These are phyloP conservation scores for Apantesis nais DNA, from an alignment of 2,888 invertebrate genomes.

Conservation along the genomic window DNA sequence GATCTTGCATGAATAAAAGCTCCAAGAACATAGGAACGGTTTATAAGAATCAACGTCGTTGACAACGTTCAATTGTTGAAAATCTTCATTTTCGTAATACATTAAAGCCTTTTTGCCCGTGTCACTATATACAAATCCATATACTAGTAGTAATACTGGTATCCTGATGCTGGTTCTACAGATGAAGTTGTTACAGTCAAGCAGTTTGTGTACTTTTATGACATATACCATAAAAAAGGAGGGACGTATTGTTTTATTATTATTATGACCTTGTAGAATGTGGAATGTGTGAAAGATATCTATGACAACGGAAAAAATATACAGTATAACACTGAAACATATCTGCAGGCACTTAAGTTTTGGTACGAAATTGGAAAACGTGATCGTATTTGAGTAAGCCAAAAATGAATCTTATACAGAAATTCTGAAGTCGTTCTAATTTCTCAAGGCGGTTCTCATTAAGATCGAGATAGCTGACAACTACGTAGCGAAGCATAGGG, in stretches of 20 bases:
- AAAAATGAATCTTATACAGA: background rate
- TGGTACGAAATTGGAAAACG: background rate
- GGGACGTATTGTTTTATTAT: background rate
- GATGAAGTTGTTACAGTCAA: too few species aligned
- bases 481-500: background rate
- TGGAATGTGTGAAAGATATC: background rate
- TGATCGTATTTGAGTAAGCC: background rate
- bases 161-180: too few species aligned
- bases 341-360: background rate
- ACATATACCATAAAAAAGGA: background rate
- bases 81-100: too few species aligned
- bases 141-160: too few species aligned
- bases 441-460: background rate
- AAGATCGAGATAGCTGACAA: background rate
- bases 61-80: too few species aligned
- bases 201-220: background rate
- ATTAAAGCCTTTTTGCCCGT: too few species aligned
- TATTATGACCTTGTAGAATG: background rate
- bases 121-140: too few species aligned
- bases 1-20: too few species aligned
- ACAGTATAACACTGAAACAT: background rate
- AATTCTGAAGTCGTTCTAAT: background rate
- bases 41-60: too few species aligned
- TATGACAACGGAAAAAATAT: background rate
- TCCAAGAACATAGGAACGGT: too few species aligned